phyloP scores from a whole-genome alignment of 2,797 vertebrate species.

The Myotis planiceps region DNA sequence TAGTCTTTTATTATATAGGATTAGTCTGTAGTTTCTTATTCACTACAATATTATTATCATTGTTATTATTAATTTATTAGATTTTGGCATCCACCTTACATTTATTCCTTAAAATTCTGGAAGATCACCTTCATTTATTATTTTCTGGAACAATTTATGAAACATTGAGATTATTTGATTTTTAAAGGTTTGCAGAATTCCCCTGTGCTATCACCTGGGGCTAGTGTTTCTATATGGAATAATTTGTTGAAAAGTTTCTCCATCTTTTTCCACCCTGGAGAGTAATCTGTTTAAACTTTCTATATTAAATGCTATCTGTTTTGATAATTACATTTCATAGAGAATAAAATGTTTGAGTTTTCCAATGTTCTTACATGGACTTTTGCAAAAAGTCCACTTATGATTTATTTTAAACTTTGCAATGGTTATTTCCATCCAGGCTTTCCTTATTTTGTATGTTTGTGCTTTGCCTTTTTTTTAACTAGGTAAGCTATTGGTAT shows the following conservation, averaged over 20 bases:
- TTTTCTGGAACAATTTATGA: not conserved
- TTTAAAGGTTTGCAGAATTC: not conserved
- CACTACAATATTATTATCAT: not conserved
- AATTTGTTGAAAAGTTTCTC: slow-evolving; percentile 17
- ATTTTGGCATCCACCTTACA: not conserved
- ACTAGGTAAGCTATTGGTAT: not conserved
- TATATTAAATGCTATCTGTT: not conserved
- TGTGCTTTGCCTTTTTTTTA: not conserved
- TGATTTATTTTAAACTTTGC: not conserved
- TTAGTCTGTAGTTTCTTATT: not conserved
- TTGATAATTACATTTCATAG: not conserved
- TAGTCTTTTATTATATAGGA: no score
- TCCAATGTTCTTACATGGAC: not conserved
- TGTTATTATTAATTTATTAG: not conserved
- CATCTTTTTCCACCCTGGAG: not conserved
- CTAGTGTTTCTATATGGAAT: not conserved
- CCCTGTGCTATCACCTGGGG: not conserved
- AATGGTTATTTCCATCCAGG: not conserved
- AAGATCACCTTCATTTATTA: not conserved
- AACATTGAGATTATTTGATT: not conserved
- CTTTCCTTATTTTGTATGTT: not conserved
- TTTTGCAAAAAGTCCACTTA: not conserved
- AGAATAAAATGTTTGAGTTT: not conserved
- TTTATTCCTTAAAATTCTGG: not conserved
- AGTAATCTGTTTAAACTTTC: not conserved